Base-by-base conservation (phyloP, 2,888 invertebrate species). In the Steromphala cineraria region DNA sequence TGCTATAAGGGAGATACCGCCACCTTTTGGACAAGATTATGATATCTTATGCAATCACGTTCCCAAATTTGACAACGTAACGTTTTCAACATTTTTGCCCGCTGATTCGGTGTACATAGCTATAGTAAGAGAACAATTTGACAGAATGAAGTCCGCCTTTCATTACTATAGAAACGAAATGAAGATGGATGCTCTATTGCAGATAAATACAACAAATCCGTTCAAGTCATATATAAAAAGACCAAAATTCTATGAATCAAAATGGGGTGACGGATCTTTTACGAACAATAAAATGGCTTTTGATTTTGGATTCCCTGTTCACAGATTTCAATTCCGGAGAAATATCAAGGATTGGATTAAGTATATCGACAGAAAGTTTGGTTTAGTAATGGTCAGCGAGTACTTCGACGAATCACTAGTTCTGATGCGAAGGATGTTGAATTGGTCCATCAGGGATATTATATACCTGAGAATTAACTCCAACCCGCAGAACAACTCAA, bases 11-110 rank as follows among this genome's bases (percentile, higher is more conserved):
- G 84, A 85, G 19, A 55, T 86, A 55, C 86, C 86, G 0, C 81
- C 83, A n/a, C 75, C 85, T 21, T 81, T 80, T 67, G 81, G 80
- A 21, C 85, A 80, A 78, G 53, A 80, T 17, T 88, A 82, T 75
- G 87, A 87, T 40, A 87, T 88, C 5, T 67, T 87, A 46, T 86
- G 86, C 1, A 87, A 86, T 75, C 88, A 88, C 55, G 86, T 86
- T 52, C 80, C 86, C 2, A 62, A 24, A 62, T 88, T 86, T 77
- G 84, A 87, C 67, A 81, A 82, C 62, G 74, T 80, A 17, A 84
- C 82, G 8, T 84, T 87, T 53, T 81, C 83, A 36, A 62, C 28
- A 19, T 82, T 81, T 28, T 55, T 88, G 56, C 87, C 87, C 19
- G 67, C 53, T 17, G 86, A 88, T 67, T 83, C 87, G 0, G 85